Evolutionary conservation across 2,888 invertebrate species (phyloP), one percentile per base, ranked within the genome.

Genomic region (Plusia festucae): DNA sequence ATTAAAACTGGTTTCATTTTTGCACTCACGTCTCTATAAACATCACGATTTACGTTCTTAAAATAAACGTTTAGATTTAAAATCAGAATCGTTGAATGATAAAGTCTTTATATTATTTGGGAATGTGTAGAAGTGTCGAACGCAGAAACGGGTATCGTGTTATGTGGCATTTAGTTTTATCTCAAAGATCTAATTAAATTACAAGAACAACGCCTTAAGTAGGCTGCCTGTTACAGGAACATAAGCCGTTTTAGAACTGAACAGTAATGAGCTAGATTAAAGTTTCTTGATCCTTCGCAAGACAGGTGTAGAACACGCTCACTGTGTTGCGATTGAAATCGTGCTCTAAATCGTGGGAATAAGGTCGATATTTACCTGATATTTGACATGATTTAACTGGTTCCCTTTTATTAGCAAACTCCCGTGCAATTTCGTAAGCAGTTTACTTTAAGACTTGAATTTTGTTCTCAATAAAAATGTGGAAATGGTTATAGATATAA

Each of bases 81-180:
- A 62, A 69, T 52, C 54, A 57, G 63, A 75, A 55, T 70, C 73
- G 71, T 80, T 76, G 73, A 73, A 79, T 79, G 82, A 83, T 84
- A 84, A 83, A 88, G 81, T 87, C 88, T 85, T 90, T 84, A 85
- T 87, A 86, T n/a, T n/a, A n/a, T 83, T 82, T 76, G 78, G 82
- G 46, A 49, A 49, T 49, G n/a, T 83, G 68, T 70, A 70, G 79
- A 85, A 89, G 85, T 88, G 84, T 88, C 85, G 86, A 88, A 85
- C 57, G 44, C 79, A 83, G 75, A 82, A 86, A 86, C 87, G 65
- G 79, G 85, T 87, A 84, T 82, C 85, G 82, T 76, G 68, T 72
- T 78, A 69, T 87, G 82, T 90, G 92, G 88, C 92, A 93, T 93
- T 93, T 90, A 88, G 81, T 80, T 87, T 88, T 90, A 93, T 91